Evolutionary conservation across 1,140 invertebrate genomes (phyloP), one percentile per base, ranked within the genome.

Genomic region (Ruditapes philippinarum): DNA sequence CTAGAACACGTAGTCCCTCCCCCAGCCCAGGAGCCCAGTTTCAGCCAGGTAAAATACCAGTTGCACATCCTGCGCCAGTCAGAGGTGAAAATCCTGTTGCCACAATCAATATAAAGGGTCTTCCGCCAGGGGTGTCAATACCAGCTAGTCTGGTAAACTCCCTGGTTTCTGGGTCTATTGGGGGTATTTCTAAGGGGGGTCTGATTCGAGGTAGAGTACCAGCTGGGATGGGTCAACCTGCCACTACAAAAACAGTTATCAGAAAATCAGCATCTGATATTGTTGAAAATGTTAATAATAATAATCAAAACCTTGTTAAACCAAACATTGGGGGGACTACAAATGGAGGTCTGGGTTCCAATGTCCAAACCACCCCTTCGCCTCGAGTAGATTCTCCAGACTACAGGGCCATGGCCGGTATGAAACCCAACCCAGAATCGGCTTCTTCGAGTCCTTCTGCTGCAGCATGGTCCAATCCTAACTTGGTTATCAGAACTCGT

Each of bases 401-500:
- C 14, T 49, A 70, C 14, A 49, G 62, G 28, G 38, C 68, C 33
- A 73, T 70, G 38, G 65, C 62, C 51, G 60, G 62, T 38, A 33
- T 68, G 25, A 82, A 65, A 49, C 60, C 76, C 7, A 57, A 40
- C 12, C 60, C 74, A 25, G 49, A 51, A 19, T 28, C 83, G 1
- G 60, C 76, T 65, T 17, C 85, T 0, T 9, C 28, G 2, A 62
- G 73, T 49, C 70, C 83, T 17, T 68, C 85, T 25, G 17, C 74
- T 12, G 74, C 82, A 65, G 96, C 96, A 5, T 96, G 96, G 93
- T 96, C 96, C 28, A 96, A 96, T 93, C 96, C 96, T 17, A 96
- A 96, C 91, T 94, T 96, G 68, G 96, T 96, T 0, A 96, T 96
- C 78, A 91, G 96, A 45, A 96, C 96, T 12, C 90, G 96, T 33